Conservation (phyloP, 2,113 vertebrate genomes). For the Prochilodus magdalenae region DNA sequence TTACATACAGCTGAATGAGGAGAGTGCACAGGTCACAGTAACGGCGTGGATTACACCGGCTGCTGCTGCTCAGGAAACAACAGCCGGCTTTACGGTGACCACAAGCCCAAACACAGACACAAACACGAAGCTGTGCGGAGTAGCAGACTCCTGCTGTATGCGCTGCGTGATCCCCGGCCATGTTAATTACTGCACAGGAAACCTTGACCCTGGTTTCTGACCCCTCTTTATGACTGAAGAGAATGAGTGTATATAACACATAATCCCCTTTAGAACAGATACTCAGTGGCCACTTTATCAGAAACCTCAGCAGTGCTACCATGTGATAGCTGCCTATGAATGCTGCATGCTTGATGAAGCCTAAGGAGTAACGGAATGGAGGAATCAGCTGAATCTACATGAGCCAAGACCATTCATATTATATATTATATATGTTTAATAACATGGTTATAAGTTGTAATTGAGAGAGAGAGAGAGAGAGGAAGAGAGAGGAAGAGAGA, state of each 20-base stretch:
- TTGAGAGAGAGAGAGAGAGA: no score
- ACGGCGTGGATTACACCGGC: constrained; percentile 43
- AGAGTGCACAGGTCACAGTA: constrained; percentile 20
- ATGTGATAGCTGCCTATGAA: no score
- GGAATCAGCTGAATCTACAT: no score
- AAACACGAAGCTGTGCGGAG: constrained; percentile 1
- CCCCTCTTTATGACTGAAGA: neutral
- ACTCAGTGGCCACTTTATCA: no score
- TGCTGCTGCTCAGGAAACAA: constrained; percentile 26
- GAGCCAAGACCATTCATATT: no score
- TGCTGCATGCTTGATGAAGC: no score
- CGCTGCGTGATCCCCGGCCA: neutral
- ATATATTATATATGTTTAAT: no score
- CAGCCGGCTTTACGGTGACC: neutral
- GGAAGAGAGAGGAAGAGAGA: no score
- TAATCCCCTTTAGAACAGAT: neutral
- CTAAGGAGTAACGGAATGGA: no score
- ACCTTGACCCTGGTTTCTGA: no score
- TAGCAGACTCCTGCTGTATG: neutral
- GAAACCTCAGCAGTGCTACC: no score
- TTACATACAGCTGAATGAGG: constrained; percentile 43
- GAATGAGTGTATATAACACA: neutral
- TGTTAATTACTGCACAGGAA: neutral
- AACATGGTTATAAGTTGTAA: no score
- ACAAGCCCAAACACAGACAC: neutral